phyloP scores from a whole-genome alignment of 2,113 vertebrate species.

The Rhagologus leucostigma region DNA sequence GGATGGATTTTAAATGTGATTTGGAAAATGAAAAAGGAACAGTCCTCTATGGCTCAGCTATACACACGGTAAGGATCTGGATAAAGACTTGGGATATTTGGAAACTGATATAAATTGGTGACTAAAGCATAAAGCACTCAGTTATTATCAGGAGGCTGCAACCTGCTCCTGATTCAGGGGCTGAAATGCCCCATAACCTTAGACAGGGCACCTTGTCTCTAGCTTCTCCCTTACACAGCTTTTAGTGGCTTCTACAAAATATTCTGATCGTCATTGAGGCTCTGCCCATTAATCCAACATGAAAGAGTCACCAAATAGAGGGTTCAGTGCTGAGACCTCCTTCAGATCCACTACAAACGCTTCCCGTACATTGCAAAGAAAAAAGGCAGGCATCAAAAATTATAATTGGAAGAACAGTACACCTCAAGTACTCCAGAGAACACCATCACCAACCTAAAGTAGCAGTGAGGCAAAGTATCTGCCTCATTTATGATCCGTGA shows the following conservation, averaged over 20 bases:
- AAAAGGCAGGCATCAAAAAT: background rate
- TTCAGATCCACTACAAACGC: background rate
- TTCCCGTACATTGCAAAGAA: background rate
- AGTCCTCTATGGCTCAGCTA: background rate
- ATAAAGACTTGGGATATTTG: background rate
- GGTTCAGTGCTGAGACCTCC: background rate
- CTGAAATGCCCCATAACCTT: background rate
- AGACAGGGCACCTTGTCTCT: background rate
- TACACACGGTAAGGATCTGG: background rate
- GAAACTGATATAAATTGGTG: background rate
- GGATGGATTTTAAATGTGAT: background rate
- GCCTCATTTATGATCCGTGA: background rate
- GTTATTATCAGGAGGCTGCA: background rate
- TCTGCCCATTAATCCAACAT: background rate
- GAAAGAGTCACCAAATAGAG: background rate
- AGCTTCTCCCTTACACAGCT: background rate
- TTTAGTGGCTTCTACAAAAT: background rate
- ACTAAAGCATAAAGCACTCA: background rate
- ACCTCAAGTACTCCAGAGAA: background rate
- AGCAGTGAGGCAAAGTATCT: background rate
- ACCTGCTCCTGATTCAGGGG: background rate
- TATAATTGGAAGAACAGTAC: background rate
- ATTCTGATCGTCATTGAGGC: background rate
- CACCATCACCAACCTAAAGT: fast-evolving
- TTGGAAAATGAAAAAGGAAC: background rate